Conservation (phyloP, 1,140 invertebrate genomes). For the Aphis craccivora region DNA sequence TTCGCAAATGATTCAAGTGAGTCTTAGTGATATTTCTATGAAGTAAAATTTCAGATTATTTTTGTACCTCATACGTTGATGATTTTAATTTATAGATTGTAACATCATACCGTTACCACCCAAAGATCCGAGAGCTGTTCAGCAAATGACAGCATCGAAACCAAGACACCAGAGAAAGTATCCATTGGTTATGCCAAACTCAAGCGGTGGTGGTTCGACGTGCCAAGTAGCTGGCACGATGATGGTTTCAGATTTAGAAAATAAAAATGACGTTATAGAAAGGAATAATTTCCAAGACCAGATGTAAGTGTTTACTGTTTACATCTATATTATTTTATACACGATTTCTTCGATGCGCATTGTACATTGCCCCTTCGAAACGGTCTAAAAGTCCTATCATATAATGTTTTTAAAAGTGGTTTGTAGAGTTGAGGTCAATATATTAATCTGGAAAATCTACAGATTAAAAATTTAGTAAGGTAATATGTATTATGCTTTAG, state of each 20-base stretch:
- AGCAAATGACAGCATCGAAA: constrained; percentile 70
- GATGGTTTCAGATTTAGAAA: not conserved
- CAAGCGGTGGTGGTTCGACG: not conserved
- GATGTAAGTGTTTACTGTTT: not conserved
- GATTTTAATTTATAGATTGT: constrained; percentile 64
- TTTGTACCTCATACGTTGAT: not conserved
- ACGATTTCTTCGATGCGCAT: too few relatives aligned
- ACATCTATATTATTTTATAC: not conserved
- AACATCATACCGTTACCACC: constrained; percentile 86
- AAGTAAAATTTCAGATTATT: not conserved
- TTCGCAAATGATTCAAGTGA: constrained; percentile 24
- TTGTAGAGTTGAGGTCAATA: too few relatives aligned
- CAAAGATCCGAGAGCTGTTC: constrained; percentile 72
- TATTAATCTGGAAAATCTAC: too few relatives aligned
- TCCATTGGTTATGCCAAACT: constrained; percentile 79
- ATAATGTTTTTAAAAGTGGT: too few relatives aligned
- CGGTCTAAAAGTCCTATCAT: too few relatives aligned
- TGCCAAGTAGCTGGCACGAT: not conserved
- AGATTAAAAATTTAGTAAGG: too few relatives aligned
- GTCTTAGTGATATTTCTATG: not conserved
- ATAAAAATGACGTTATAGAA: not conserved
- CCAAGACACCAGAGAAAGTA: constrained; percentile 85
- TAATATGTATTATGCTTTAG: too few relatives aligned
- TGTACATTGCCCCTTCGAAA: too few relatives aligned
- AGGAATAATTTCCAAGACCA: constrained; percentile 12